phyloP scores from a whole-genome alignment of 2,113 vertebrate genomes.

The Barbus barbus region DNA sequence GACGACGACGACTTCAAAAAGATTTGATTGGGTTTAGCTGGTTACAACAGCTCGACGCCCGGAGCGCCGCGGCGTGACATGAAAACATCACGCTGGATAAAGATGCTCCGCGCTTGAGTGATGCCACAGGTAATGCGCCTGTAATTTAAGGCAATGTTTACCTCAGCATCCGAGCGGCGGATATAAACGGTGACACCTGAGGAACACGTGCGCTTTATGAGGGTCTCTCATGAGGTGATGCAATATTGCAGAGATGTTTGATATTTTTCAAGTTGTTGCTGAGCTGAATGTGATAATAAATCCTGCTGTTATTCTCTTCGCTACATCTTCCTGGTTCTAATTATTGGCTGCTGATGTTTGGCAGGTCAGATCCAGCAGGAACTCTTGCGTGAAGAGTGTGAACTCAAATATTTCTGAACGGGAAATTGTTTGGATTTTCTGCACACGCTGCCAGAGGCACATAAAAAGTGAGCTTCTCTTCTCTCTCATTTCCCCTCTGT shows the following conservation, averaged over 20 bases:
- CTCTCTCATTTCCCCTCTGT: neutral
- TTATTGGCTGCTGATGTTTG: conserved; percentile 61
- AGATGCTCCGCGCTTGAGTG: conserved; percentile 66
- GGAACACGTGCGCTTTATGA: neutral
- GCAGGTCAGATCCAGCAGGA: conserved; percentile 88
- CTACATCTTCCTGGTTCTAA: neutral
- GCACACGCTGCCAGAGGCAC: conserved; percentile 80
- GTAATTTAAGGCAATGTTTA: conserved; percentile 48
- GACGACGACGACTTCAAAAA: conserved; percentile 82
- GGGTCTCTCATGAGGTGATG: conserved; percentile 30
- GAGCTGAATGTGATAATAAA: neutral
- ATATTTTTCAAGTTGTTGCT: neutral
- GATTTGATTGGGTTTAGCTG: conserved; percentile 78
- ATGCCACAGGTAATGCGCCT: conserved; percentile 73
- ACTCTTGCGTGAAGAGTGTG: conserved; percentile 89
- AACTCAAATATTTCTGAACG: conserved; percentile 75
- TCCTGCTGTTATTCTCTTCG: neutral
- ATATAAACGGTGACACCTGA: conserved; percentile 1
- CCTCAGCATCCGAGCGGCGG: conserved; percentile 61
- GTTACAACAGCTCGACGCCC: conserved; percentile 71
- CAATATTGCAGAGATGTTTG: conserved; percentile 39
- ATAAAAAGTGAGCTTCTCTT: neutral
- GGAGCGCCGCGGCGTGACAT: conserved; percentile 72
- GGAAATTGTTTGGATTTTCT: conserved; percentile 25
- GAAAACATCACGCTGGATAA: conserved; percentile 81